Evolutionary conservation across 2,888 invertebrate species (phyloP), one percentile per base, ranked within the genome.

Genomic region (Rhabditophanes sp.): DNA sequence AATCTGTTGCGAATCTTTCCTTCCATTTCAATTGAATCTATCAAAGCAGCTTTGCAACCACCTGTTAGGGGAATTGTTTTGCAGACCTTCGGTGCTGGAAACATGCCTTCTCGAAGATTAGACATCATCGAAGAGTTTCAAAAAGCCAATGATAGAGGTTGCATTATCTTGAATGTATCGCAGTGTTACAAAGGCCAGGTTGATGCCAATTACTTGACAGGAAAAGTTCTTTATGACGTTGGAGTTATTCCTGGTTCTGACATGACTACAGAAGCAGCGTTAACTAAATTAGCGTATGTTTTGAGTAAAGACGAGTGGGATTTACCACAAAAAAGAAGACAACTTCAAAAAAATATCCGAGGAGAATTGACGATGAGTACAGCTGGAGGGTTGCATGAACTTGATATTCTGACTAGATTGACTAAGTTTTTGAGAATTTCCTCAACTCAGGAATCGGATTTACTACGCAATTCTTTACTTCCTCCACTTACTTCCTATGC

Each of bases 221-320:
- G 85, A 33, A 75, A 78, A 68, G 79, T 71, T 14, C 65, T 80
- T 38, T 67, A 72, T 20, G 74, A 76, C 34, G 73, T 73, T 35
- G 83, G 83, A 1, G 78, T 83, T 1, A 74, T 80, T 17, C 74
- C 78, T 1, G 83, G 84, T 0, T 75, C 73, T 36, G 84, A 85
- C 60, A 81, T 84, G 80, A 90, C 90, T 0, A 79, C 82, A 0
- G 90, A 90, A 67, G 84, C 90, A 0, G 87, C 88, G 0, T 73
- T 88, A 6, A 77, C 82, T 2, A 93, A 93, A 66, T 71, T 93
- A 1, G 75, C 79, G 0, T 90, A 85, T 57, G 81, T 90, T 1
- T 69, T 90, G 16, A 79, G 82, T 1, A 81, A 84, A 62, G 70
- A 72, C 4, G 65, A 67, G 22, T 68, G 67, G 67, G 48, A 59